Conservation (phyloP, 2,113 vertebrate genomes). For the Egretta garzetta region DNA sequence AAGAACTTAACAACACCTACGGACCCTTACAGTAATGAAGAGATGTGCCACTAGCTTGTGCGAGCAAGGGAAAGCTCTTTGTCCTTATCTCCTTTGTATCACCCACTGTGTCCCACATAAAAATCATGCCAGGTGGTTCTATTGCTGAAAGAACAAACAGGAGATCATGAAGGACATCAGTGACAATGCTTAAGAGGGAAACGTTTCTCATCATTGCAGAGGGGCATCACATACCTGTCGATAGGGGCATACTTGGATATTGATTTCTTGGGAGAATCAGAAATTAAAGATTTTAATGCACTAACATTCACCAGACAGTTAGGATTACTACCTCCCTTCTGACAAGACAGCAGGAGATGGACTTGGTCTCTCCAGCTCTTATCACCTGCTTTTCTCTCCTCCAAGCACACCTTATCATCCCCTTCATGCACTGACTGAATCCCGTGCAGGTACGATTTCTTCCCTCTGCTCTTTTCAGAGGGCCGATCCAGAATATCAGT, state of each 20-base stretch:
- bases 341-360: background rate
- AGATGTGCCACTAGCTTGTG: background rate
- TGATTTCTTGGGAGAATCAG: background rate
- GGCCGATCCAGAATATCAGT: background rate
- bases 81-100: background rate
- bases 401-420: background rate
- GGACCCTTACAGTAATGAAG: background rate
- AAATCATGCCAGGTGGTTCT: background rate
- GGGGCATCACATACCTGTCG: background rate
- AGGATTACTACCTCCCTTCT: background rate
- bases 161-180: background rate
- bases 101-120: background rate
- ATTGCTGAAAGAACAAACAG: background rate
- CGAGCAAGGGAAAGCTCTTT: background rate
- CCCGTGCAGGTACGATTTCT: background rate
- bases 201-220: background rate
- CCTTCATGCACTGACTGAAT: background rate
- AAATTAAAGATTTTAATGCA: background rate
- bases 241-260: background rate
- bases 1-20: background rate
- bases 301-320: background rate
- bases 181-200: background rate
- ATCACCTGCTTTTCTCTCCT: background rate
- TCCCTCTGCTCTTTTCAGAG: background rate
- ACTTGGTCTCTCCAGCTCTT: background rate